Conservation (phyloP, 1,140 invertebrate genomes). For the Diploscapter pachys region DNA sequence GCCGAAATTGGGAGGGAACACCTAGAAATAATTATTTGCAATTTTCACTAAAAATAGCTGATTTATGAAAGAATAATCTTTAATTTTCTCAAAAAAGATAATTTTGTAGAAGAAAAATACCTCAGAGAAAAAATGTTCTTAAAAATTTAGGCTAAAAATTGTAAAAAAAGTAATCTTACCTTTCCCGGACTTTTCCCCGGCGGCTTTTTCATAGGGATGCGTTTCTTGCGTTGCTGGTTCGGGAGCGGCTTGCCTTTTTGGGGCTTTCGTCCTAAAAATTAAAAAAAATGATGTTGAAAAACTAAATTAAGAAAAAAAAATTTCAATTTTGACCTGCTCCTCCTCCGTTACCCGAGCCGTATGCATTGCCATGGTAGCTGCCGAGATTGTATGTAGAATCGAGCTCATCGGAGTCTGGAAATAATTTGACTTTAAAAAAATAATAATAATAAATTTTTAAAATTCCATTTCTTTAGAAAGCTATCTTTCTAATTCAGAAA, state of each 20-base stretch:
- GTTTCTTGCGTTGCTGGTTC: not conserved
- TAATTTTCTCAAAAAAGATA: too few relatives aligned
- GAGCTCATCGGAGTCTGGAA: too few relatives aligned
- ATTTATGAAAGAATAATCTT: not conserved
- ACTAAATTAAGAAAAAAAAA: not conserved
- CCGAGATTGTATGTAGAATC: too few relatives aligned
- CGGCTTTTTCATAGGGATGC: not conserved
- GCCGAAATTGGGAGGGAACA: conserved; percentile 1
- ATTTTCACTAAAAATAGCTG: not conserved
- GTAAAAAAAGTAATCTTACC: not conserved
- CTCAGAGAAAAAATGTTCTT: not conserved
- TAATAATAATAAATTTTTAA: too few relatives aligned
- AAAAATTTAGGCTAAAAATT: not conserved
- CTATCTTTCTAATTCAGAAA: too few relatives aligned
- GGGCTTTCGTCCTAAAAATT: conserved; percentile 12
- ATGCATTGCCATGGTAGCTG: too few relatives aligned
- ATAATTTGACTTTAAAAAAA: too few relatives aligned
- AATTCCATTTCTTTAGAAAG: too few relatives aligned
- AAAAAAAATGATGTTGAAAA: not conserved
- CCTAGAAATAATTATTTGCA: too few relatives aligned
- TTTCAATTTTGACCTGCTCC: not conserved
- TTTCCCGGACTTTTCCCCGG: conserved; percentile 12
- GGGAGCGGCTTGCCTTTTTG: conserved; percentile 3
- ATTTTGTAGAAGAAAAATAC: not conserved
- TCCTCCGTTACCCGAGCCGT: too few relatives aligned